Evolutionary conservation across 2,113 vertebrate genomes (phyloP), one percentile per base, ranked within the genome.

Genomic region (Oxygymnocypris stewartii): DNA sequence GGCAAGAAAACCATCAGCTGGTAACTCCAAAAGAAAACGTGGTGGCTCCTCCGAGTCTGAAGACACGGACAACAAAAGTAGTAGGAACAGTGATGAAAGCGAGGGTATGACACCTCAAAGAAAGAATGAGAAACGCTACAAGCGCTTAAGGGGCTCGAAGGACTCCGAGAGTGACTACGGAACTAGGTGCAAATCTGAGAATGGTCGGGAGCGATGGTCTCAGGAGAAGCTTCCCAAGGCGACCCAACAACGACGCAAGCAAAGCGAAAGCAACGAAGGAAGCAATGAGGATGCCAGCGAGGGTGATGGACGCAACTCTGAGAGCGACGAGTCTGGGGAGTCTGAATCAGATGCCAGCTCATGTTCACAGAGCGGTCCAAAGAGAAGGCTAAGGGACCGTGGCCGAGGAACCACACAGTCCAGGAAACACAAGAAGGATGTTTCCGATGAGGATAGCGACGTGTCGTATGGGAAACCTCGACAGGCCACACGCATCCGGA

Each of bases 1-100:
- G 14, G 79, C 77, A 0, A 88, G 75, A 73, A 90, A 88, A 85
- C 87, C 88, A 20, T 86, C 85, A 0, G 79, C 14, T 14, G 83
- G 16, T 13, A 83, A 86, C 49, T 90, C 90, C 82, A 94, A 92
- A 89, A 91, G 93, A 75, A 95, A 94, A 90, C 91, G 89, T 0
- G 89, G 92, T 85, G 90, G 92, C 90, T 92, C 93, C 77, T 94
- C 94, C 8, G 94, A 94, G 47, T 95, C 95, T 40, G 94, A 94
- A 47, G 92, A 93, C 0, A 2, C 40, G 3, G 86, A 18, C 2
- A 85, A 92, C 75, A 87, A 44, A 63, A 76, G 0, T 11, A 35
- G 28, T 54, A 87, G 57, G 84, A 88, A 18, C 78, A 88, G 74
- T 18, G 71, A 77, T 28, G 57, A 81, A 71, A 81, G 44, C 8